Conservation (phyloP, 1,140 invertebrate genomes). For the Medauroidea extradentata region DNA sequence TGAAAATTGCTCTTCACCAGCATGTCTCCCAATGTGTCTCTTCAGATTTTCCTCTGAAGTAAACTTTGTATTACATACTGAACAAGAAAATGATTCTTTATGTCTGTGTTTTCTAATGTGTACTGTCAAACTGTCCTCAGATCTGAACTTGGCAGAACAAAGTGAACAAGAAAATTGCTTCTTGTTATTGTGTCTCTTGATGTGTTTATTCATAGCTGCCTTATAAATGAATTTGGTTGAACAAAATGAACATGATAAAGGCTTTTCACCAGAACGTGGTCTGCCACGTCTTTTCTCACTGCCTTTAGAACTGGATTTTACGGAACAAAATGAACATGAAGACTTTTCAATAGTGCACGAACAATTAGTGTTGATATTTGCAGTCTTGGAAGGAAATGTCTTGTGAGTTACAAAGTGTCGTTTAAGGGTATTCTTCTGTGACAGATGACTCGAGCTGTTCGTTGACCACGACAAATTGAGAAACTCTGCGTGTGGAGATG, state of each 20-base stretch:
- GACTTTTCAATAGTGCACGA: background rate
- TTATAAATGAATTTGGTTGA: too few species aligned
- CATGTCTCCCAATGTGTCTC: background rate
- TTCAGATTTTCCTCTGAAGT: too few species aligned
- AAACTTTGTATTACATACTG: background rate
- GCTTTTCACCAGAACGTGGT: constrained; percentile 2
- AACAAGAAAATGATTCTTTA: constrained; percentile 4
- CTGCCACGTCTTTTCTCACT: background rate
- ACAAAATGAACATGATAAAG: constrained; percentile 3
- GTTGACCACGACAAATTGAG: too few species aligned
- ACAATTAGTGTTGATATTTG: too few species aligned
- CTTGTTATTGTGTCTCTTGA: constrained; percentile 5
- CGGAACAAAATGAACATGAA: background rate
- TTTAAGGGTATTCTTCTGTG: too few species aligned
- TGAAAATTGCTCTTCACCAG: background rate
- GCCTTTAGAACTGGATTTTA: too few species aligned
- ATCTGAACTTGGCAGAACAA: background rate
- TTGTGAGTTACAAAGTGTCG: too few species aligned
- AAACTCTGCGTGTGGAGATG: too few species aligned
- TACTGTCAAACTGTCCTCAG: background rate
- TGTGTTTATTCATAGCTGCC: background rate
- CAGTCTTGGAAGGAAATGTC: too few species aligned
- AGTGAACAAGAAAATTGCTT: constrained; percentile 1
- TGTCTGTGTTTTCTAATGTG: constrained; percentile 3
- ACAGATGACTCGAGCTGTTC: too few species aligned